These are phyloP conservation scores for Turnix velox DNA, from an alignment of 2,113 vertebrate species.

Conservation along the genomic window DNA sequence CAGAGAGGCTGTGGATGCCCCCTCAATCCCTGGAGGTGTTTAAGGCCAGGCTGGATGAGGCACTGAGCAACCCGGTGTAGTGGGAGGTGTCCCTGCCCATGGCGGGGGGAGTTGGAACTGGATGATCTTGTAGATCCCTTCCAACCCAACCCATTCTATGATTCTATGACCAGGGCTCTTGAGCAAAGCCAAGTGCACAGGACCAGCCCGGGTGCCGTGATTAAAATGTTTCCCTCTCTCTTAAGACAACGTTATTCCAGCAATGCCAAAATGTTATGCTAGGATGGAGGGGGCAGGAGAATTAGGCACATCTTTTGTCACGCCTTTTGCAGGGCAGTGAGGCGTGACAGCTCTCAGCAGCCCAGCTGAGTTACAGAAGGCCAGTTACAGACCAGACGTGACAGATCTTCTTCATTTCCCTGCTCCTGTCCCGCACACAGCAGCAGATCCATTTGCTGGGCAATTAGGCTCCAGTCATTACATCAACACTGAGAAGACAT, in stretches of 20 bases:
- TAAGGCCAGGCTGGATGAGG: no score
- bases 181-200: accelerated
- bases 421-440: neutral
- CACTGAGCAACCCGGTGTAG: no score
- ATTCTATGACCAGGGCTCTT: no score
- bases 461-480: slow-evolving; percentile 38
- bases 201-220: neutral
- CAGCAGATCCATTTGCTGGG: slow-evolving; percentile 51
- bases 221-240: neutral
- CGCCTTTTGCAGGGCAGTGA: neutral
- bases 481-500: neutral
- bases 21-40: no score
- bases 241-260: slow-evolving; percentile 10
- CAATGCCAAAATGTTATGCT: neutral
- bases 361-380: no score
- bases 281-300: neutral
- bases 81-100: no score
- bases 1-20: no score
- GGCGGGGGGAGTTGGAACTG: no score
- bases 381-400: neutral
- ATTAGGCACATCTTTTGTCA: slow-evolving; percentile 7
- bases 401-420: slow-evolving; percentile 43
- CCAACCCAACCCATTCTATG: no score
- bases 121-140: no score
- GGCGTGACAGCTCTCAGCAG: slow-evolving; percentile 42